Percentiles rank a stretch among this genome's conserved stretches.
phyloP scores from a whole-genome alignment of 2,888 invertebrate genomes.

The Gastracanthus pulcherrimus region DNA sequence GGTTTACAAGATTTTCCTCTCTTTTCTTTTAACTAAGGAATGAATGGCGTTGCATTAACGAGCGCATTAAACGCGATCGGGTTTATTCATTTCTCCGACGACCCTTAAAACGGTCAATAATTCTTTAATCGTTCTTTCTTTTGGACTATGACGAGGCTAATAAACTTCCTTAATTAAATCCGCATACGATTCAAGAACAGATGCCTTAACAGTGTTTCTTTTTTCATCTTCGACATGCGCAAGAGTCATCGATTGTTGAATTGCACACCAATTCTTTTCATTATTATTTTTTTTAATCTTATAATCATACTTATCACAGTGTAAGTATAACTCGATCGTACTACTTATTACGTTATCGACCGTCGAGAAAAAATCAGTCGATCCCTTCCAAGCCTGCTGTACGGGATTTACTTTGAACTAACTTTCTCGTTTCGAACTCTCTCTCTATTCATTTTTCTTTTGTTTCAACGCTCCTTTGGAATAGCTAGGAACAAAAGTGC shows the following conservation, averaged over 20 bases:
- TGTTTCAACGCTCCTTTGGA: constrained; percentile 22
- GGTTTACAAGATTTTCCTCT: constrained; percentile 52
- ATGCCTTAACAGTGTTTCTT: constrained; percentile 51
- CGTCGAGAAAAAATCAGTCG: constrained; percentile 57
- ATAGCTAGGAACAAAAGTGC: constrained; percentile 46
- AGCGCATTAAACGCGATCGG: constrained; percentile 44
- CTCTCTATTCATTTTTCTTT: constrained; percentile 9
- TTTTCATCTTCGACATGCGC: neutral
- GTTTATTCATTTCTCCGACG: constrained; percentile 14
- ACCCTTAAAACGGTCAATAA: constrained; percentile 34
- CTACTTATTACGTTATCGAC: constrained; percentile 52
- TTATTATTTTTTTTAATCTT: constrained; percentile 51
- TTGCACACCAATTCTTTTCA: constrained; percentile 52
- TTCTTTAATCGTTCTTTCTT: constrained; percentile 39
- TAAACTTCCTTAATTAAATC: constrained; percentile 40
- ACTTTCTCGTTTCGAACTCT: constrained; percentile 24
- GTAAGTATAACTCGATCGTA: constrained; percentile 71
- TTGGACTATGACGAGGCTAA: constrained; percentile 48
- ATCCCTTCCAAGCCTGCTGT: constrained; percentile 58
- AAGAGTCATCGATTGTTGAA: constrained; percentile 52
- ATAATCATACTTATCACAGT: constrained; percentile 74
- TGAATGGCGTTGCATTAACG: constrained; percentile 59
- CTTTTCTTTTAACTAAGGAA: constrained; percentile 60
- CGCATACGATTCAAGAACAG: constrained; percentile 46
- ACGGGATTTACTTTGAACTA: constrained; percentile 54